Conservation (phyloP, 1,140 invertebrate species). For the Zaprionus davidi region DNA sequence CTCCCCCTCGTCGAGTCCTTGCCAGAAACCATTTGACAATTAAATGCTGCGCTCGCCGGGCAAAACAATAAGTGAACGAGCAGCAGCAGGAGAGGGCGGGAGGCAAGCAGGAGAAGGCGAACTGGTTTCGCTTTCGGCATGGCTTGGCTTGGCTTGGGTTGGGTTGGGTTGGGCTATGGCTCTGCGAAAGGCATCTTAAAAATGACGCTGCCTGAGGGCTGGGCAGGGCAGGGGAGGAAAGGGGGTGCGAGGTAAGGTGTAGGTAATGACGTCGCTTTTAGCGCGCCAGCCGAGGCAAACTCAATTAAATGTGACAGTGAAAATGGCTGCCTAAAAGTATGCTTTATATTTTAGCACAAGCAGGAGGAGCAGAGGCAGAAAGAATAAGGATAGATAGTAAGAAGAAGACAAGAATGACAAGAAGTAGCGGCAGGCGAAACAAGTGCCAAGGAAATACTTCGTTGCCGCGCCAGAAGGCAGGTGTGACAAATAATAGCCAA, state of each 20-base stretch:
- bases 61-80: conserved; percentile 28
- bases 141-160: conserved; percentile 1
- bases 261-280: conserved; percentile 79
- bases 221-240: neutral
- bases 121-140: conserved; percentile 2
- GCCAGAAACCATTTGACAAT: conserved; percentile 72
- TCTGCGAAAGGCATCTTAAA: conserved; percentile 64
- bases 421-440: neutral
- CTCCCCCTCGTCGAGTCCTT: conserved; percentile 23
- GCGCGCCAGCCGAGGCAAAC: conserved; percentile 65
- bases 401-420: conserved; percentile 1
- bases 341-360: conserved; percentile 57
- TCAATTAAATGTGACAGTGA: conserved; percentile 83
- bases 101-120: neutral
- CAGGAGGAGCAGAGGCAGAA: neutral
- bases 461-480: conserved; percentile 26
- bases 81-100: neutral
- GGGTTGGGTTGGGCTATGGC: conserved; percentile 31
- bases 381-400: neutral
- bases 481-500: conserved; percentile 38
- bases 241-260: conserved; percentile 22
- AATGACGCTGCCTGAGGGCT: conserved; percentile 42
- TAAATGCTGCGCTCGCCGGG: conserved; percentile 66
- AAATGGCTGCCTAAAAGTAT: conserved; percentile 80
- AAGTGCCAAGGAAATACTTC: conserved; percentile 19